Evolutionary conservation across 1,140 invertebrate genomes (phyloP).

Genomic region (Stegodyphus dumicola): DNA sequence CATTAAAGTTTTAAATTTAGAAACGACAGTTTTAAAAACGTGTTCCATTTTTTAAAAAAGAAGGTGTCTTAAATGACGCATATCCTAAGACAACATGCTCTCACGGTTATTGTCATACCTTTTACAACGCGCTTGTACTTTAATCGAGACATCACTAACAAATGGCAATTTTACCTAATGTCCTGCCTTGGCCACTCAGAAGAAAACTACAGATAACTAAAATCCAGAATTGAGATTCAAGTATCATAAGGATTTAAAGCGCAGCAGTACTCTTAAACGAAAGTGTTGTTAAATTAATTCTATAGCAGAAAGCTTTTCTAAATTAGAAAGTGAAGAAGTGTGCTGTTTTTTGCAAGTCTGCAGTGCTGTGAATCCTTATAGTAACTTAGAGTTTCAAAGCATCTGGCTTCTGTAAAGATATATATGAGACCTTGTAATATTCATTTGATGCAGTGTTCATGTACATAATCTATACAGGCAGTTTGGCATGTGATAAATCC

Average conservation of each 20-base stretch:
- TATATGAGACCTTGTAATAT: slow-evolving; percentile 53
- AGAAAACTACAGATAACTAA: slow-evolving; percentile 26
- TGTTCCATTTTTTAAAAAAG: too few relatives aligned
- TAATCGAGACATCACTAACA: too few relatives aligned
- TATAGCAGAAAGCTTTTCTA: too few relatives aligned
- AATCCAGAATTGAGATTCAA: slow-evolving; percentile 9
- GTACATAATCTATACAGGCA: slow-evolving; percentile 54
- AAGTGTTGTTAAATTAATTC: too few relatives aligned
- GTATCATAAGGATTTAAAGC: not conserved
- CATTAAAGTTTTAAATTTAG: too few relatives aligned
- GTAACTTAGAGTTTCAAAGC: slow-evolving; percentile 21
- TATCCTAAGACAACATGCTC: too few relatives aligned
- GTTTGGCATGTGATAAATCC: slow-evolving; percentile 61
- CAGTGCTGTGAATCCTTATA: slow-evolving; percentile 7
- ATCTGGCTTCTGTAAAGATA: slow-evolving; percentile 49
- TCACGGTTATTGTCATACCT: too few relatives aligned
- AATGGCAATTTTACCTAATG: not conserved
- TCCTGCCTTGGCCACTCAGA: slow-evolving; percentile 3
- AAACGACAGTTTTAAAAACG: too few relatives aligned
- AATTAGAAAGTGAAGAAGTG: too few relatives aligned
- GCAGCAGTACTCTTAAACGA: not conserved
- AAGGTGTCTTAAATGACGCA: too few relatives aligned
- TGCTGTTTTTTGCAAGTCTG: too few relatives aligned
- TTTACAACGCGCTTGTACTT: too few relatives aligned
- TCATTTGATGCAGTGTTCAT: slow-evolving; percentile 57